Conservation (phyloP, 37 sponge, comb jelly and placozoan genomes). For the Petrosia ficiformis region DNA sequence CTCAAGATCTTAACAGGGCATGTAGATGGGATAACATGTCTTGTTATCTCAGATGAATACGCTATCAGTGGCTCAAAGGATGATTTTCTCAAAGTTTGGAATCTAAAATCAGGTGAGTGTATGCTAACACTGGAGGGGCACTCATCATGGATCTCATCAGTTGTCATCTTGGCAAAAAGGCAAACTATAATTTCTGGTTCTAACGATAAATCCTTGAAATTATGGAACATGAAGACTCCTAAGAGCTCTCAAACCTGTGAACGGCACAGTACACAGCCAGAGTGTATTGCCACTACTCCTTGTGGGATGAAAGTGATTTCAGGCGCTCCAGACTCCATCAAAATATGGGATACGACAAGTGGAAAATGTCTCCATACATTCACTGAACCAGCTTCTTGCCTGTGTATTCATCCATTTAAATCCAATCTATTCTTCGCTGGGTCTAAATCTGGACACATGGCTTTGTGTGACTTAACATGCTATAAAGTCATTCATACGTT, state of each 20-base stretch:
- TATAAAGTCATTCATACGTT: background rate
- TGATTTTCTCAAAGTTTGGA: slow-evolving; percentile 63
- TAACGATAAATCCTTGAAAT: slow-evolving; percentile 58
- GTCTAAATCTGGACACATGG: slow-evolving; percentile 8
- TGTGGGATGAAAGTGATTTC: slow-evolving; percentile 22
- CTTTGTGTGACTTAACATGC: slow-evolving; percentile 3
- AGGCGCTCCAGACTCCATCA: slow-evolving; percentile 56
- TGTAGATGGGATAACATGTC: slow-evolving; percentile 38
- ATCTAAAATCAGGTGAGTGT: slow-evolving; percentile 33
- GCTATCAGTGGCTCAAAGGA: slow-evolving; percentile 59
- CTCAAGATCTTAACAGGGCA: slow-evolving; percentile 36
- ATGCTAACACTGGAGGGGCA: slow-evolving; percentile 63
- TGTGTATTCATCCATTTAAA: background rate
- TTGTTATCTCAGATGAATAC: slow-evolving; percentile 6
- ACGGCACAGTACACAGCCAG: slow-evolving; percentile 50
- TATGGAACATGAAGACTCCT: slow-evolving; percentile 30
- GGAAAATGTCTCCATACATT: slow-evolving; percentile 50
- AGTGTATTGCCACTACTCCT: slow-evolving; percentile 18
- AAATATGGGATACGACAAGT: slow-evolving; percentile 38
- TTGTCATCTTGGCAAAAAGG: background rate
- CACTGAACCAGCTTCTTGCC: slow-evolving; percentile 12
- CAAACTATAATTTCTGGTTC: slow-evolving; percentile 52
- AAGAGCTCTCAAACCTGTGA: background rate
- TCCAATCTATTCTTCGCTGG: slow-evolving; percentile 19
- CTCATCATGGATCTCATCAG: slow-evolving; percentile 62